Evolutionary conservation across 2,797 vertebrate genomes (phyloP), one percentile per base, ranked within the genome.

Genomic region (Alauda arvensis): DNA sequence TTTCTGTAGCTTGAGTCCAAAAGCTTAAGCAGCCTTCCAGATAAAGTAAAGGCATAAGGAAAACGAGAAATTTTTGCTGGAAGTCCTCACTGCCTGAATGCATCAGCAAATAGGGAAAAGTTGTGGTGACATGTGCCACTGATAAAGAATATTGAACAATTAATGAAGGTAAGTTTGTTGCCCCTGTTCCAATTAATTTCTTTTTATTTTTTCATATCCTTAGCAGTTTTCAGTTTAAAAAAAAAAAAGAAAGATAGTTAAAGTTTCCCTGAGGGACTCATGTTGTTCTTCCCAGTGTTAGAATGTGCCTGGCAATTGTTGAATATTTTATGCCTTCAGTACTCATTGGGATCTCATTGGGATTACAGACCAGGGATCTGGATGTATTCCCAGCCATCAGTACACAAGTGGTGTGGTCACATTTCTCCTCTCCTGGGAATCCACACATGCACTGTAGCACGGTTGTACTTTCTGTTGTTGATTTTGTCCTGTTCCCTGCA

Each of bases 41-140:
- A 76, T 90, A 72, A 85, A 83, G 24, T 37, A 82, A 91, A 83
- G 55, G 60, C 42, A 39, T 75, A 91, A 61, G 33, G 71, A 89
- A 62, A 72, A 84, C 70, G 56, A 81, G 43, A 62, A 72, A n/a
- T 66, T 77, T 90, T 83, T 83, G 33, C 75, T 79, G 23, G 3
- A 81, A 77, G 61, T 57, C 34, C 20, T 83, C 7, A 6, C 28
- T 56, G n/a, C 42, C n/a, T 53, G 31, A 72, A 39, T 63, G 62
- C 55, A n/a, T 59, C 45, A 88, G 52, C 34, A 88, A 83, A 49
- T 45, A 62, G 14, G 65, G 9, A 15, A 6, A 52, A 88, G 26
- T 86, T 78, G 78, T 25, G 33, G 39, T 85, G 49, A 6, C 6
- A 1, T 23, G 18, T 53, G 25, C 39, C 19, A 33, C 26, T 79